These are phyloP conservation scores for Syrista parreyssii DNA, from an alignment of 2,888 invertebrate genomes.

Conservation along the genomic window DNA sequence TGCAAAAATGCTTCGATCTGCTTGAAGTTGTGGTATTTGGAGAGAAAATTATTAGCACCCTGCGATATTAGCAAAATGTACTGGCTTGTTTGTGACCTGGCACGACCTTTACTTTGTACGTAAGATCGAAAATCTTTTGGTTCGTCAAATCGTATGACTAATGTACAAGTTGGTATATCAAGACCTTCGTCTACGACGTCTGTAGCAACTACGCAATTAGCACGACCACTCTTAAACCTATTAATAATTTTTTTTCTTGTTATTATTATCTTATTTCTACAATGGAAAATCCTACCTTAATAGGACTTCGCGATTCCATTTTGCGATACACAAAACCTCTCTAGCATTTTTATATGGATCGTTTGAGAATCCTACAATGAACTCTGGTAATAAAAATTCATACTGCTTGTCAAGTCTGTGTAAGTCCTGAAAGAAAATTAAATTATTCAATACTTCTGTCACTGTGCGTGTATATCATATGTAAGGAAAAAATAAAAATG, in stretches of 20 bases:
- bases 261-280: neutral
- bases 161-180: conserved; percentile 84
- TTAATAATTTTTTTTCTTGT: neutral
- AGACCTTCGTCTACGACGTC: conserved; percentile 92
- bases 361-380: conserved; percentile 76
- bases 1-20: conserved; percentile 70
- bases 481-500: neutral
- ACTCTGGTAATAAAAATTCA: conserved; percentile 75
- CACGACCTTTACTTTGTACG: conserved; percentile 91
- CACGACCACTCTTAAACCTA: conserved; percentile 71
- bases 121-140: conserved; percentile 83
- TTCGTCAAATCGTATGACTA: conserved; percentile 81
- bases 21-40: conserved; percentile 67
- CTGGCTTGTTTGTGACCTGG: conserved; percentile 74
- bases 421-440: conserved; percentile 45
- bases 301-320: conserved; percentile 70
- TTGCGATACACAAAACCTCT: conserved; percentile 69
- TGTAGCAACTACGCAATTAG: conserved; percentile 79
- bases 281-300: conserved; percentile 57
- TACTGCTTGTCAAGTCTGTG: conserved; percentile 65
- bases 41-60: conserved; percentile 50
- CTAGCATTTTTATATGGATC: conserved; percentile 71
- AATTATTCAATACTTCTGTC: neutral
- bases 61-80: conserved; percentile 71
- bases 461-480: neutral